Percentiles rank a stretch among this genome's conserved stretches.
Conservation (phyloP, 1,140 invertebrate genomes). For the Ceratina japonica region DNA sequence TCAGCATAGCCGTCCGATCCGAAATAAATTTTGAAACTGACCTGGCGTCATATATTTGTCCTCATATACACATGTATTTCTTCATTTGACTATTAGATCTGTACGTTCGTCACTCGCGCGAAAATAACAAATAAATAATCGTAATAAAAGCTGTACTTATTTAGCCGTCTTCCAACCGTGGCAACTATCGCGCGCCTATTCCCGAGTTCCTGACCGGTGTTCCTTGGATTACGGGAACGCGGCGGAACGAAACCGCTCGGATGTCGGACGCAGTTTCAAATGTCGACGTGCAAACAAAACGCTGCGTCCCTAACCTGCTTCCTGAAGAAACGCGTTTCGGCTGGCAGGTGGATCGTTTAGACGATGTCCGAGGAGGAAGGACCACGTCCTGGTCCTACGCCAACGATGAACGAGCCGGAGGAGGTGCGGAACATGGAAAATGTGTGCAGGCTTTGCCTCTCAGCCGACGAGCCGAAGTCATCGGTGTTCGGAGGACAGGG, state of each 20-base stretch:
- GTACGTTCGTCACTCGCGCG: not conserved
- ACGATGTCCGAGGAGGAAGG: not conserved
- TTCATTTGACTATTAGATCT: too few species aligned
- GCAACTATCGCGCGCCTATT: constrained; percentile 14
- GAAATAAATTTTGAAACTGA: too few species aligned
- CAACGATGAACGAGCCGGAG: constrained; percentile 69
- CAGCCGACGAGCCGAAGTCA: constrained; percentile 78
- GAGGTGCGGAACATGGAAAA: constrained; percentile 70
- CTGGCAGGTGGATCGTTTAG: not conserved
- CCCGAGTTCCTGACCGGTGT: not conserved
- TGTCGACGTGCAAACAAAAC: constrained; percentile 69
- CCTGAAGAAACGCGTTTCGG: not conserved
- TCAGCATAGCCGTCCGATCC: too few species aligned
- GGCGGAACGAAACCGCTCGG: constrained; percentile 50
- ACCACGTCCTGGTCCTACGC: not conserved
- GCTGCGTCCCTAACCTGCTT: constrained; percentile 67
- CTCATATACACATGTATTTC: too few species aligned
- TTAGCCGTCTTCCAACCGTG: not conserved
- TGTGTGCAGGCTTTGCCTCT: constrained; percentile 84
- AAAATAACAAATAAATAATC: not conserved
- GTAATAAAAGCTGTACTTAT: too few species aligned
- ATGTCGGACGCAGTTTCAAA: constrained; percentile 58
- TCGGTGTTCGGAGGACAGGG: constrained; percentile 75
- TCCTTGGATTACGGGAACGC: constrained; percentile 16
- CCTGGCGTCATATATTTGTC: too few species aligned